Evolutionary conservation across 2,888 invertebrate species (phyloP).

Genomic region (Ceriagrion tenellum): DNA sequence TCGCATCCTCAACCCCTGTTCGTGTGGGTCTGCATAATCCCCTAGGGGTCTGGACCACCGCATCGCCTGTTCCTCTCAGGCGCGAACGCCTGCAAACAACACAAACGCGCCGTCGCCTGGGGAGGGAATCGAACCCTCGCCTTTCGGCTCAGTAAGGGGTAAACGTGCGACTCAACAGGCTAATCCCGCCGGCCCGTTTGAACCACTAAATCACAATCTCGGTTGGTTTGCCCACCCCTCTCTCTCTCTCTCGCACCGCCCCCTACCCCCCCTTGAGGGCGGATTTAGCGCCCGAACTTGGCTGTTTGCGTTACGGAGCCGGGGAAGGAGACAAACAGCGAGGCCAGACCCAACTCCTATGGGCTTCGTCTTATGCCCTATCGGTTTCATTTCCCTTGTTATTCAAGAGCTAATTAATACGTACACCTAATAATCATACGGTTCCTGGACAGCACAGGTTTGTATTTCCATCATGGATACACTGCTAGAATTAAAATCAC

Average conservation of each 20-base stretch:
- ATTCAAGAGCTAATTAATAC: background rate
- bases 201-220: conserved; percentile 5
- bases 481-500: too few species aligned
- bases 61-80: background rate
- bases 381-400: background rate
- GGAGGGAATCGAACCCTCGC: background rate
- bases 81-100: background rate
- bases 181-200: background rate
- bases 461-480: too few species aligned
- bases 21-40: background rate
- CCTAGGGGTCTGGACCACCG: background rate
- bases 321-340: background rate
- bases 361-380: background rate
- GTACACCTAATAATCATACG: background rate
- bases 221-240: background rate
- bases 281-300: background rate
- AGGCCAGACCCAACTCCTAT: background rate
- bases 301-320: background rate
- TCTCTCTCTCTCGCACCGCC: too few species aligned
- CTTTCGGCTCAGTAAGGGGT: background rate
- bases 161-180: background rate
- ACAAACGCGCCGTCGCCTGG: background rate
- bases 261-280: background rate
- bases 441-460: too few species aligned
- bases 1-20: background rate